phyloP scores from a whole-genome alignment of 2,888 invertebrate species.

The Sminthurides aquaticus region DNA sequence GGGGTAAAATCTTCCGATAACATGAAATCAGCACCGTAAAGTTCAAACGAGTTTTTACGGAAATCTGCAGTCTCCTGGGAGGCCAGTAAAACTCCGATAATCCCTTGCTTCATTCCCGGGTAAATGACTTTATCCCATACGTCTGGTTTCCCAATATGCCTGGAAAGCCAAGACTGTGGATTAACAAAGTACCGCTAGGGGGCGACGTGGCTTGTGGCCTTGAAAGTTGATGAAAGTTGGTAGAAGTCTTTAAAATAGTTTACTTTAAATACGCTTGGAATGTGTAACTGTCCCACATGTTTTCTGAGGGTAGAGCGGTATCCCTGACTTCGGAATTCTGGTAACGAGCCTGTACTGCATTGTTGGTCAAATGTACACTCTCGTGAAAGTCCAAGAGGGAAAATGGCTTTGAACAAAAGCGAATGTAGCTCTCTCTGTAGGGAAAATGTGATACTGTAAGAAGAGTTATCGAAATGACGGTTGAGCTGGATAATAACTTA shows the following conservation, averaged over 20 bases:
- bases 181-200: neutral
- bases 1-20: slow-evolving; percentile 74
- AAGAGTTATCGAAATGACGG: too few species aligned
- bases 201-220: too few species aligned
- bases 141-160: slow-evolving; percentile 11
- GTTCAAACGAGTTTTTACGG: slow-evolving; percentile 70
- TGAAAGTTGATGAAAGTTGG: neutral
- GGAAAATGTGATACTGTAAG: slow-evolving; percentile 1
- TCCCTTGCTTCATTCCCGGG: slow-evolving; percentile 74
- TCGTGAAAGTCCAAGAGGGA: slow-evolving; percentile 79
- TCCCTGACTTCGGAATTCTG: slow-evolving; percentile 46
- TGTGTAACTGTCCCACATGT: slow-evolving; percentile 75
- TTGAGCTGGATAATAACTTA: too few species aligned
- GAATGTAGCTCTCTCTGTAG: slow-evolving; percentile 71
- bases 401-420: slow-evolving; percentile 86
- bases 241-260: neutral
- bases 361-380: slow-evolving; percentile 85
- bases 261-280: slow-evolving; percentile 59
- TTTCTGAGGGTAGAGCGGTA: slow-evolving; percentile 60
- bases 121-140: slow-evolving; percentile 54
- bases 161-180: too few species aligned
- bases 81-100: slow-evolving; percentile 67
- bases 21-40: slow-evolving; percentile 89
- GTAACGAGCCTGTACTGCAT: slow-evolving; percentile 84
- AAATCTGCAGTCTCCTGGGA: slow-evolving; percentile 56